These are phyloP conservation scores for Sisor rabdophorus DNA, from an alignment of 2,113 vertebrate species.

Conservation along the genomic window DNA sequence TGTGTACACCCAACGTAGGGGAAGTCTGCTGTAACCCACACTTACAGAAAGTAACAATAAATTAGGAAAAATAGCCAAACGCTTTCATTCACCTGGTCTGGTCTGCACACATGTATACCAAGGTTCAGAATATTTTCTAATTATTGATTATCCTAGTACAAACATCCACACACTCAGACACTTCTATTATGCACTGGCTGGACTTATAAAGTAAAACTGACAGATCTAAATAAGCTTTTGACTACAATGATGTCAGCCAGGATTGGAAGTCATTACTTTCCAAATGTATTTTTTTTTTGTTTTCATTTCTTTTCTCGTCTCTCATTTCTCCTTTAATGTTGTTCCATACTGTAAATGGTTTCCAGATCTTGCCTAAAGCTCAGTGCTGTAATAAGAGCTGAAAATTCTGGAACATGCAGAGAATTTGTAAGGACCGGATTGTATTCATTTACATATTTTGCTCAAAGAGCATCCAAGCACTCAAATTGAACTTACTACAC, in stretches of 20 bases:
- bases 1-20: not conserved
- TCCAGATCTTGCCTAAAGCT: constrained; percentile 30
- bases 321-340: constrained; percentile 33
- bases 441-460: not conserved
- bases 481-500: not conserved
- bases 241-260: constrained; percentile 29
- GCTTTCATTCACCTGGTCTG: no score
- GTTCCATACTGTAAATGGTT: constrained; percentile 38
- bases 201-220: constrained; percentile 46
- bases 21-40: no score
- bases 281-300: not conserved
- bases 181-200: not conserved
- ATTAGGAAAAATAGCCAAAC: no score
- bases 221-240: constrained; percentile 43
- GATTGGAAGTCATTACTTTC: constrained; percentile 24
- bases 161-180: constrained; percentile 36
- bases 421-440: constrained; percentile 2
- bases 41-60: no score
- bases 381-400: constrained; percentile 10
- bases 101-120: no score
- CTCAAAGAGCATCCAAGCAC: not conserved
- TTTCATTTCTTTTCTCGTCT: constrained; percentile 22
- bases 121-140: no score
- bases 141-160: not conserved
- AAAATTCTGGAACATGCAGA: constrained; percentile 17